phyloP scores from a whole-genome alignment of 2,113 vertebrate species.

The Ailuropoda melanoleuca region DNA sequence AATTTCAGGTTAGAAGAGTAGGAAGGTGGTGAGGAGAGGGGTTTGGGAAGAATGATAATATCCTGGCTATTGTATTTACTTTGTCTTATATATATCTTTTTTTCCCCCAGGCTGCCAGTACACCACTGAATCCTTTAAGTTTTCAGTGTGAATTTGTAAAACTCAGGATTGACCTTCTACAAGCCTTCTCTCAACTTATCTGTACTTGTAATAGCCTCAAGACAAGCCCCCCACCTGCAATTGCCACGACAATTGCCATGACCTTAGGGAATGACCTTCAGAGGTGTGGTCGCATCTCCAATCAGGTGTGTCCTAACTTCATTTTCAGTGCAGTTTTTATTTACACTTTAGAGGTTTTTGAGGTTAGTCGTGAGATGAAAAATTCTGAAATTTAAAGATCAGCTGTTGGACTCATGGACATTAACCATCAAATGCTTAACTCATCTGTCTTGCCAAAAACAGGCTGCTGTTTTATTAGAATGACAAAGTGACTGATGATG shows the following conservation, averaged over 20 bases:
- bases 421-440: background rate
- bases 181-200: conserved; percentile 97
- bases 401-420: background rate
- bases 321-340: background rate
- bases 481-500: background rate
- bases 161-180: conserved; percentile 96
- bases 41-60: background rate
- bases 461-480: background rate
- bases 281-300: conserved; percentile 96
- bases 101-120: conserved; percentile 93
- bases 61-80: background rate
- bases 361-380: background rate
- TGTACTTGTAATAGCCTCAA: conserved; percentile 99
- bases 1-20: background rate
- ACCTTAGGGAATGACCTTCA: conserved; percentile 95
- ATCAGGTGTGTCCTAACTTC: conserved; percentile 87
- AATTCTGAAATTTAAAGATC: background rate
- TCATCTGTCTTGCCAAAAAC: background rate
- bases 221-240: conserved; percentile 97
- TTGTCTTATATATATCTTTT: conserved; percentile 52
- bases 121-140: conserved; percentile 94
- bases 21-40: background rate
- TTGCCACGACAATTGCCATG: conserved; percentile 95
- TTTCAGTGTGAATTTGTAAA: conserved; percentile 99
- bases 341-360: background rate